Evolutionary conservation across 2,797 vertebrate species (phyloP).

Genomic region (Argentina silus): DNA sequence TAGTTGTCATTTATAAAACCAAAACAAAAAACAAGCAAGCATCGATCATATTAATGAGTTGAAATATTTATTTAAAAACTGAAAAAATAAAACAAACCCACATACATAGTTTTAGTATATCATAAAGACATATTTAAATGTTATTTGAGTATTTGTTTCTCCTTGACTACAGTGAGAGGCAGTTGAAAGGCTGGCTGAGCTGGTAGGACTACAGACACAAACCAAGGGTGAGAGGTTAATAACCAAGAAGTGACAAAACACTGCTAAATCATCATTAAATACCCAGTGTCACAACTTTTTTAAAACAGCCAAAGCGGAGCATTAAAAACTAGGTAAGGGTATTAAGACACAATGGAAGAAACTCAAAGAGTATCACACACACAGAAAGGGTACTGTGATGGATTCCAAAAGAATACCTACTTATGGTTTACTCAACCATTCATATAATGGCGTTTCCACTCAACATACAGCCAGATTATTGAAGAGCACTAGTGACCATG

Average conservation of each 20-base stretch:
- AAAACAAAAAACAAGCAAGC: slow-evolving; percentile 11
- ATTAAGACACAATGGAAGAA: slow-evolving; percentile 61
- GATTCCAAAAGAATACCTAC: slow-evolving; percentile 16
- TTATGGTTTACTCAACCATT: slow-evolving; percentile 31
- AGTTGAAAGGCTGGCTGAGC: slow-evolving; percentile 83
- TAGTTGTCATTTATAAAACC: neutral
- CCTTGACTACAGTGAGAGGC: slow-evolving; percentile 80
- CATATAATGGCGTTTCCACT: slow-evolving; percentile 33
- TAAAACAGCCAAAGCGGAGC: slow-evolving; percentile 62
- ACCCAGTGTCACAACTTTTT: slow-evolving; percentile 72
- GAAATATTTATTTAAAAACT: slow-evolving; percentile 83
- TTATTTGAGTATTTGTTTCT: slow-evolving; percentile 73
- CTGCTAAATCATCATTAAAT: slow-evolving; percentile 58
- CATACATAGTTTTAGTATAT: slow-evolving; percentile 81
- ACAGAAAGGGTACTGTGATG: slow-evolving; percentile 34
- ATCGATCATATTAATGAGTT: slow-evolving; percentile 62
- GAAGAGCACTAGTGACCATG: slow-evolving; percentile 7
- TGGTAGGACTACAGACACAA: slow-evolving; percentile 70
- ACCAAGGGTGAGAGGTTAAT: slow-evolving; percentile 22
- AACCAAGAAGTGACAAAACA: slow-evolving; percentile 26
- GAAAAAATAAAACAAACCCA: slow-evolving; percentile 78
- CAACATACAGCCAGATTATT: slow-evolving; percentile 33
- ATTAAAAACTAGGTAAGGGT: slow-evolving; percentile 41
- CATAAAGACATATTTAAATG: slow-evolving; percentile 77
- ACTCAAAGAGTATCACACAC: slow-evolving; percentile 26